Evolutionary conservation across 2,113 vertebrate species (phyloP).

Genomic region (Synodontis membranacea): DNA sequence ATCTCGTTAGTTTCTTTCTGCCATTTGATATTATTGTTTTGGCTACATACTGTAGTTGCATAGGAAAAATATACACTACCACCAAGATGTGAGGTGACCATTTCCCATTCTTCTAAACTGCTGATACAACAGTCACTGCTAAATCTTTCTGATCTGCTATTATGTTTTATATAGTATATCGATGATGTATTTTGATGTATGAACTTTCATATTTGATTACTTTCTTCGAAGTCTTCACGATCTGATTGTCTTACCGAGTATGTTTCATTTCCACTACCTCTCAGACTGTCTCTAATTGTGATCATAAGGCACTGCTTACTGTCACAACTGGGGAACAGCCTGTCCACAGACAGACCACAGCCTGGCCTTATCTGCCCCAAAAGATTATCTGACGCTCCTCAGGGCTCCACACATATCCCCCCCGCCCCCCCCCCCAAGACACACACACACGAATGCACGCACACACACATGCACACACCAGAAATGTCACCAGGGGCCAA

Average conservation of each 20-base stretch:
- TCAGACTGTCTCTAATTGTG: slow-evolving; percentile 68
- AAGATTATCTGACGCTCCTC: slow-evolving; percentile 52
- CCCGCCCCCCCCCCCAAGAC: not conserved
- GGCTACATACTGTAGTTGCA: not conserved
- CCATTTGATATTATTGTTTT: not conserved
- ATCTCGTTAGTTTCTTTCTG: not conserved
- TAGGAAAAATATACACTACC: not conserved
- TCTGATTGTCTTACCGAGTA: not conserved
- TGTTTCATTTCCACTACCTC: not conserved
- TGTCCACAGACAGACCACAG: slow-evolving; percentile 72
- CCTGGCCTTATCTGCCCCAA: slow-evolving; percentile 67
- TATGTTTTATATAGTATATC: not conserved
- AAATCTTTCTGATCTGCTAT: not conserved
- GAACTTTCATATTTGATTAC: not conserved
- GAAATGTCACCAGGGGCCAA: slow-evolving; percentile 54
- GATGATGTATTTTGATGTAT: not conserved
- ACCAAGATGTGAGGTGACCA: not conserved
- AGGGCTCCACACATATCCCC: slow-evolving; percentile 36
- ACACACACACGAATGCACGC: slow-evolving; percentile 12
- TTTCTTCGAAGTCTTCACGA: not conserved
- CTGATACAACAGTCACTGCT: not conserved
- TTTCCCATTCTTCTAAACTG: not conserved
- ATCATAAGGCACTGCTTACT: slow-evolving; percentile 76
- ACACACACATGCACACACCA: slow-evolving; percentile 11
- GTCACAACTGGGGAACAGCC: slow-evolving; percentile 80